These are phyloP conservation scores for Hipposideros armiger DNA, from an alignment of 2,113 vertebrate species.

Conservation along the genomic window DNA sequence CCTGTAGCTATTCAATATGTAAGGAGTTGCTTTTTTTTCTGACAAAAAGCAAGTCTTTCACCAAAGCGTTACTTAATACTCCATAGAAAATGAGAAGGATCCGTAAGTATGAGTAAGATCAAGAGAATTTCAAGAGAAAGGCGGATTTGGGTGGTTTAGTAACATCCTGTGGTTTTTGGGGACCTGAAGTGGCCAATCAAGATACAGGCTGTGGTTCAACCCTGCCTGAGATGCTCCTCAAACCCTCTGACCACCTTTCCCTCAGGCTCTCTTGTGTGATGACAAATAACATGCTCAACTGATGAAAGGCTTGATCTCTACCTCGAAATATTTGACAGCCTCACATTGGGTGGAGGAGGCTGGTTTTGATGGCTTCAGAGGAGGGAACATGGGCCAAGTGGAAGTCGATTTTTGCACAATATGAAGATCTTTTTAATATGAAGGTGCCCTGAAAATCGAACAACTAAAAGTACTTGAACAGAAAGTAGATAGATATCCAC, in stretches of 20 bases:
- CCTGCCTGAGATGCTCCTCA: neutral
- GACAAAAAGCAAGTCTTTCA: neutral
- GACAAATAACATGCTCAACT: neutral
- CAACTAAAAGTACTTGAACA: neutral
- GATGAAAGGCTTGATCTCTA: neutral
- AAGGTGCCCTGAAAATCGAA: neutral
- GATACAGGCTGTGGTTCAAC: neutral
- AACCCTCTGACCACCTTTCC: neutral
- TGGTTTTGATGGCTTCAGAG: neutral
- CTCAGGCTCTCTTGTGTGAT: neutral
- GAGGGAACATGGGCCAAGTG: neutral
- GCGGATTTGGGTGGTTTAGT: neutral
- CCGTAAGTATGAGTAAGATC: constrained; percentile 12
- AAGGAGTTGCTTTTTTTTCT: neutral
- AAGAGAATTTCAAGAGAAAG: constrained; percentile 51
- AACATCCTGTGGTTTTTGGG: neutral
- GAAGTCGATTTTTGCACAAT: neutral
- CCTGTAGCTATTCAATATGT: neutral
- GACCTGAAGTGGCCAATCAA: neutral
- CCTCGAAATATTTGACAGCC: constrained; percentile 7
- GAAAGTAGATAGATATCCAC: constrained; percentile 15
- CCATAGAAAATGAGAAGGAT: neutral
- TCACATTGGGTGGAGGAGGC: neutral
- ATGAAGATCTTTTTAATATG: constrained; percentile 33
- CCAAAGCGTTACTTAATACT: constrained; percentile 17